Evolutionary conservation across 2,797 vertebrate species (phyloP).

Genomic region (Arctocebus calabarensis): DNA sequence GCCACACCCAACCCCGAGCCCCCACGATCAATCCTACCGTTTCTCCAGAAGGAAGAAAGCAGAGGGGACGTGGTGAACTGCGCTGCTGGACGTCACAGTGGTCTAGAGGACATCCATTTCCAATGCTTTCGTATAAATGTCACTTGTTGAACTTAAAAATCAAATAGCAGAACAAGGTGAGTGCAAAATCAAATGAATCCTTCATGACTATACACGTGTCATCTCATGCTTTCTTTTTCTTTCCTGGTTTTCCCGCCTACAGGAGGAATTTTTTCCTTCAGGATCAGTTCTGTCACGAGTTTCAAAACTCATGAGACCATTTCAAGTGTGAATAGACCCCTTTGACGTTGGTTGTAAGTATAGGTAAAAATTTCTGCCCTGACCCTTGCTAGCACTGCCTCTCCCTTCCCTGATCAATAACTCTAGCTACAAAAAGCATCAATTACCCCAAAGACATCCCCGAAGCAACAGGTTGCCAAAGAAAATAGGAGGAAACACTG

Average conservation of each 20-base stretch:
- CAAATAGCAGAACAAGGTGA: background rate
- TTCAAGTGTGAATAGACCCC: background rate
- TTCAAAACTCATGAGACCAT: background rate
- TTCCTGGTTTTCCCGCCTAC: background rate
- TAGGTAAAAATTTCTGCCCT: background rate
- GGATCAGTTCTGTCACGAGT: background rate
- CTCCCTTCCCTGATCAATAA: constrained; percentile 66
- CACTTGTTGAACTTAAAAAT: background rate
- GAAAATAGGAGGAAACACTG: constrained; percentile 47
- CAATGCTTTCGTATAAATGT: background rate
- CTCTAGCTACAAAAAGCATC: constrained; percentile 63
- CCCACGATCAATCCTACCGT: background rate
- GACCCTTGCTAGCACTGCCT: background rate
- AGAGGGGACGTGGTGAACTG: background rate
- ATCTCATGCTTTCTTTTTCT: background rate
- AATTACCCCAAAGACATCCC: constrained; percentile 74
- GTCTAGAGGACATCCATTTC: rapidly evolving
- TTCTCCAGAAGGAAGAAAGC: background rate
- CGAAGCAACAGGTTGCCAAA: constrained; percentile 62
- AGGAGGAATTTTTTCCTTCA: background rate
- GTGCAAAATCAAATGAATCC: background rate
- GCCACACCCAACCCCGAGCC: background rate
- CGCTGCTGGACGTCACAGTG: rapidly evolving
- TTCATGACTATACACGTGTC: background rate
- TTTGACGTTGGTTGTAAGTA: background rate